Base-by-base conservation (phyloP, 92 coral and sea anemone genomes). In the Virgularia gustaviana region DNA sequence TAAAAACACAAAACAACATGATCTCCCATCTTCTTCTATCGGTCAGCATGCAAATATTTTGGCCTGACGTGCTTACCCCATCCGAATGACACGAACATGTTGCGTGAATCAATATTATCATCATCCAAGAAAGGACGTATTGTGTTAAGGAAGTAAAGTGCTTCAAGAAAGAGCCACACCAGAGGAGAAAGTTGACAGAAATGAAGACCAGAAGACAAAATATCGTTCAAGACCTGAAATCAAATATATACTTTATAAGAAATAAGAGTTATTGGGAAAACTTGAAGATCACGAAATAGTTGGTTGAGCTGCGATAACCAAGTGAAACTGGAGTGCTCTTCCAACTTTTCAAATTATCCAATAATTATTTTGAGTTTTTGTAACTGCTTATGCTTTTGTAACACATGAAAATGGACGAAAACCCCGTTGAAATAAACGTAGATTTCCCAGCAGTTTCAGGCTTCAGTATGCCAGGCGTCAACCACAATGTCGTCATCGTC, bases 101-200 rank as follows among this genome's bases (percentile, higher is more conserved):
- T 67, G 29, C 35, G 57, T 2, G 74, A 20, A 44, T 67, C 34
- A 3, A 60, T 67, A 35, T 67, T 67, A 15, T 49, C 60, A 44
- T 45, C 28, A 60, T 67, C 24, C 10, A 67, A 67, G 9, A 67
- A 12, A 6, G 74, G 74, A 28, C 22, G 36, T 11, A 67, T 34
- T 47, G 60, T 49, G 42, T 67, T 67, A 44, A 67, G 1, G n/a
- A 67, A 49, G 36, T 67, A 67, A 39, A 67, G 39, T 1, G 59
- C 74, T 33, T 67, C 74, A 67, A 67, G 74, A 32, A 24, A 67
- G 27, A 67, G 42, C 74, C 74, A 67, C 2, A 67, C 74, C 6
- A 67, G 35, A 13, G 74, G 74, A 9, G 74, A 67, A 25, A 67
- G 60, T 34, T 67, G 74, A 49, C 74, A 67, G 29, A 67, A 45